Evolutionary conservation across 1,140 invertebrate species (phyloP), one percentile per base, ranked within the genome.

Genomic region (Drosophila arizonae): DNA sequence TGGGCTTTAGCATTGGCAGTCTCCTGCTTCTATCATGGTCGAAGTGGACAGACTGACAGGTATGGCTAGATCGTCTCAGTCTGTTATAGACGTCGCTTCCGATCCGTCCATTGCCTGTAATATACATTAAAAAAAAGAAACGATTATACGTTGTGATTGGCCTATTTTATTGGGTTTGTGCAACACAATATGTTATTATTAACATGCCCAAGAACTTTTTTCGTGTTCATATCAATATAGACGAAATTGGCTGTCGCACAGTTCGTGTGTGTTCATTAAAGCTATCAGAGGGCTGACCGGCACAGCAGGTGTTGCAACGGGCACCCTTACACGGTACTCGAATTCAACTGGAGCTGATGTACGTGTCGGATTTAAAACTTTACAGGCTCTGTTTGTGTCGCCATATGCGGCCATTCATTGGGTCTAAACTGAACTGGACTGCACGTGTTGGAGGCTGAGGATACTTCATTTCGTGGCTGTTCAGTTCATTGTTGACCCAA

Each of bases 401-500:
- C 15, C 48, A 50, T 26, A 39, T 55, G 52, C 36, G 15, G 52
- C 30, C 4, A 30, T 17, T 33, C n/a, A 11, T 2, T 50, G 43
- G 43, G 50, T n/a, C 36, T 39, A 39, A 11, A 39, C 11, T 13
- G 24, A 26, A 15, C 13, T 8, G 50, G 13, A 28, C 4, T 15
- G 50, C 50, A 26, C 50, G 24, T 51, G 50, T 8, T n/a, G 6
- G 5, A 51, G 48, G 13, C 48, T 21, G 26, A 41, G n/a, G 17
- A 17, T 11, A 17, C 30, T 56, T 56, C 58, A 46, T 72, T 58
- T 45, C 11, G 24, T 65, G 55, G 78, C 78, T 87, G 84, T 87
- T 87, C 79, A 87, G 56, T 86, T 87, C 51, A 65, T 74, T 77
- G 82, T 70, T 82, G 79, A 75, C 75, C 77, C 80, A 46, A 65